Evolutionary conservation across 1,140 invertebrate genomes (phyloP).

Genomic region (Babylonia areolata): DNA sequence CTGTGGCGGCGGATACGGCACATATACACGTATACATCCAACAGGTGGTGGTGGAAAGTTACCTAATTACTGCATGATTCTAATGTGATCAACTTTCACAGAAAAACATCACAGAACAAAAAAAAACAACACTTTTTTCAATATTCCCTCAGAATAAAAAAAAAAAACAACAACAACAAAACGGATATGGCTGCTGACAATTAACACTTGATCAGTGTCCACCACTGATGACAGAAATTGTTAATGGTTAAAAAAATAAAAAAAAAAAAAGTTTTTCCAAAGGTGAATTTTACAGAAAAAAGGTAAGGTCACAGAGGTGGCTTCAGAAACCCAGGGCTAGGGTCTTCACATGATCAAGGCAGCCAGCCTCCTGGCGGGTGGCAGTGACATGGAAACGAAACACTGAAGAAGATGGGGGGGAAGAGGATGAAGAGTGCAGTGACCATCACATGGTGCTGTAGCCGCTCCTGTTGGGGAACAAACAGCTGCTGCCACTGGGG

Average conservation of each 20-base stretch:
- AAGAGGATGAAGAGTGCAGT: background rate
- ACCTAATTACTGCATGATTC: too few relatives aligned
- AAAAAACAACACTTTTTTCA: too few relatives aligned
- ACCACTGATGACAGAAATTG: too few relatives aligned
- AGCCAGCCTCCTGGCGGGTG: background rate
- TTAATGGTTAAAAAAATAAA: too few relatives aligned
- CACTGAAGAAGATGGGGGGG: background rate
- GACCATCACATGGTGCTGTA: background rate
- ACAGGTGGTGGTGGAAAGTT: too few relatives aligned
- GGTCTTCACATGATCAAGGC: slow-evolving; percentile 1
- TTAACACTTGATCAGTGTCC: background rate
- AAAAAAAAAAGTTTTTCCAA: too few relatives aligned
- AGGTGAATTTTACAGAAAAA: background rate
- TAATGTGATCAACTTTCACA: background rate
- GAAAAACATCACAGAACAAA: background rate
- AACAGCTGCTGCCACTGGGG: background rate
- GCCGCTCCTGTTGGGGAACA: background rate
- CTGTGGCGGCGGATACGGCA: background rate
- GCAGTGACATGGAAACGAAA: background rate
- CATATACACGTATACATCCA: too few relatives aligned
- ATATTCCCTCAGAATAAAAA: background rate
- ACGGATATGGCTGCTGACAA: background rate
- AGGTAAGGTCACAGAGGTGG: background rate
- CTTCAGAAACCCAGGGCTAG: background rate
- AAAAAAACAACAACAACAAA: background rate